These are phyloP conservation scores for Crotalus viridis DNA, from an alignment of 2,113 vertebrate species.

Conservation along the genomic window DNA sequence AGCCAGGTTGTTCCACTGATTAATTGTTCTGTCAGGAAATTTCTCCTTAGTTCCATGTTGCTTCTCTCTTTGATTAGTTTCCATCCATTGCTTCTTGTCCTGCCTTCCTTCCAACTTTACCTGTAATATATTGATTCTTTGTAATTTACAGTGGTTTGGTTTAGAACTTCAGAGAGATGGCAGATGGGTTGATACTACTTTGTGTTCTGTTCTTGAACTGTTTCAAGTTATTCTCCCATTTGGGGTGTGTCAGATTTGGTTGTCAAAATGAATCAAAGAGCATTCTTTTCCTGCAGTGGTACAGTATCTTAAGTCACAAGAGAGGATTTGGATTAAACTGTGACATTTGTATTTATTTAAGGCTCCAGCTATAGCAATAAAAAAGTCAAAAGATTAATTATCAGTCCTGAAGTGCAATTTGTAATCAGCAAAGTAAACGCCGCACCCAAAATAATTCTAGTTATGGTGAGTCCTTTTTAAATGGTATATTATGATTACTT, in stretches of 20 bases:
- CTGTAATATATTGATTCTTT: neutral
- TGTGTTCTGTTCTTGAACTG: neutral
- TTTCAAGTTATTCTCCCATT: rapidly evolving
- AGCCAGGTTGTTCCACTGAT: too few relatives aligned
- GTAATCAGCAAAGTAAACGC: constrained; percentile 56
- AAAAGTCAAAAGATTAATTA: constrained; percentile 63
- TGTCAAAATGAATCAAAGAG: constrained; percentile 41
- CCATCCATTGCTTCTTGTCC: too few relatives aligned
- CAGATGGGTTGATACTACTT: too few relatives aligned
- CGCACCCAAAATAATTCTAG: constrained; percentile 40
- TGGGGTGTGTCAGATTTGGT: neutral
- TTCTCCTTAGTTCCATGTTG: too few relatives aligned
- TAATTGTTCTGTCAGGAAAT: too few relatives aligned
- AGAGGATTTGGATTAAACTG: constrained; percentile 48
- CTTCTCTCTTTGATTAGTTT: too few relatives aligned
- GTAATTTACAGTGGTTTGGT: neutral
- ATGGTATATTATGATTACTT: constrained; percentile 35
- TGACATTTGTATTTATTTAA: constrained; percentile 59
- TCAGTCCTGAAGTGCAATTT: constrained; percentile 62
- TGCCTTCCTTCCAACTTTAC: neutral
- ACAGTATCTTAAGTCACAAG: constrained; percentile 40
- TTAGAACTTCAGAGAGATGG: neutral
- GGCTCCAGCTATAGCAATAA: constrained; percentile 48
- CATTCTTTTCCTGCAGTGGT: constrained; percentile 53
- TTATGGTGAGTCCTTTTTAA: constrained; percentile 26